Conservation (phyloP, 2,888 invertebrate species). For the Nezara viridula region DNA sequence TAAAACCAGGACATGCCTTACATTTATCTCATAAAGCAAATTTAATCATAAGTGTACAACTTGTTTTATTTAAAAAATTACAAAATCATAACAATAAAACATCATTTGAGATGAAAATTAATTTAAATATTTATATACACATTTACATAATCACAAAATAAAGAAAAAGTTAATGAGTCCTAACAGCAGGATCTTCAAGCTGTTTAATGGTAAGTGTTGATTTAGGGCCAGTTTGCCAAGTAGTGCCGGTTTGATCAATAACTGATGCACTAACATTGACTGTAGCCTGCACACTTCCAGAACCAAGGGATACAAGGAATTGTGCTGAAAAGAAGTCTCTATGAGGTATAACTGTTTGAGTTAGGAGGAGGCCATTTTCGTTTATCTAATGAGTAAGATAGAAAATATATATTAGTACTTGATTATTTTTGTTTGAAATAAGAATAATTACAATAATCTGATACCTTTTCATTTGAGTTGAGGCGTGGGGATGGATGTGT, state of each 20-base stretch:
- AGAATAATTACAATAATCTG: neutral
- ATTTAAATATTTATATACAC: constrained; percentile 10
- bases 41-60: neutral
- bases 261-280: constrained; percentile 89
- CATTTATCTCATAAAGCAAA: too few relatives aligned
- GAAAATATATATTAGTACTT: neutral
- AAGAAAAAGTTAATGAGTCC: constrained; percentile 59
- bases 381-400: constrained; percentile 49
- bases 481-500: constrained; percentile 74
- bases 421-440: too few relatives aligned
- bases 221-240: constrained; percentile 93
- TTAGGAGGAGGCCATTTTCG: constrained; percentile 69
- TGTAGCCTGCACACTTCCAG: constrained; percentile 78
- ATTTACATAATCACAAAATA: neutral
- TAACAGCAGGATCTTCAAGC: constrained; percentile 73
- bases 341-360: constrained; percentile 89
- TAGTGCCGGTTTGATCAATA: constrained; percentile 84
- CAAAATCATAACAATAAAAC: neutral
- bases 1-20: neutral
- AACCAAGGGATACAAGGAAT: constrained; percentile 83
- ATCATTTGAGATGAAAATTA: neutral
- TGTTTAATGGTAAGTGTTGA: constrained; percentile 83
- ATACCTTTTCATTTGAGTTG: constrained; percentile 66
- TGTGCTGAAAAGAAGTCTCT: constrained; percentile 95
- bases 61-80: neutral